Conservation (phyloP, 2,888 invertebrate species). For the Cancer borealis region DNA sequence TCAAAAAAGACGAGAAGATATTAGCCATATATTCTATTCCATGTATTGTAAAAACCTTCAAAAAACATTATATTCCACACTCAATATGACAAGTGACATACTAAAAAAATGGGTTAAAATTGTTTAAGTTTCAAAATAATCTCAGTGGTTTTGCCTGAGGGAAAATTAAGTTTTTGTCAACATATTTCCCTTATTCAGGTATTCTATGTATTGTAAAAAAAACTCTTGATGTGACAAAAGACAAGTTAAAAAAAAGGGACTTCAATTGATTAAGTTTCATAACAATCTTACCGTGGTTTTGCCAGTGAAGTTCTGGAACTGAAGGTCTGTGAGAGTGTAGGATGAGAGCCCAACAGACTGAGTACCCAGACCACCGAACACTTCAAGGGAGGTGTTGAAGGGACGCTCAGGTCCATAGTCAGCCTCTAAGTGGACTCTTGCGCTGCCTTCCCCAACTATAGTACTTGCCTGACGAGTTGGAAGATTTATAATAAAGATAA, state of each 20-base stretch:
- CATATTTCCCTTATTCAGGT: neutral
- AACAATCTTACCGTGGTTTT: conserved; percentile 50
- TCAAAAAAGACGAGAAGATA: too few species aligned
- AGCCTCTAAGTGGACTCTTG: neutral
- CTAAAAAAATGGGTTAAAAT: neutral
- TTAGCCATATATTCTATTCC: neutral
- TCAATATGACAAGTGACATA: neutral
- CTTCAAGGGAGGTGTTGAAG: conserved; percentile 45
- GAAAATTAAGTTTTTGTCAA: neutral
- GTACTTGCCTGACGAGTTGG: conserved; percentile 27
- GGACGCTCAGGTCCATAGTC: conserved; percentile 34
- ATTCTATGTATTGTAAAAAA: neutral
- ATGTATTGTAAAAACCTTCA: neutral
- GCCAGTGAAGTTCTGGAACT: conserved; percentile 53
- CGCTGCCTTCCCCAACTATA: conserved; percentile 17
- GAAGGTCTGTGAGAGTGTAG: conserved; percentile 9
- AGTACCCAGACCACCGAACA: neutral
- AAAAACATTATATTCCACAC: too few species aligned
- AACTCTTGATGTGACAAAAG: neutral
- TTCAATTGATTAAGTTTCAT: neutral
- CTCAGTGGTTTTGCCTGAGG: conserved; percentile 47
- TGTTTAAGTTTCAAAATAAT: neutral
- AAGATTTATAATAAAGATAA: neutral
- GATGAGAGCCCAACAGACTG: neutral
- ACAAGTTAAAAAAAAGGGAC: neutral